Conservation (phyloP, 1,140 invertebrate species). For the Megalonaias nervosa region DNA sequence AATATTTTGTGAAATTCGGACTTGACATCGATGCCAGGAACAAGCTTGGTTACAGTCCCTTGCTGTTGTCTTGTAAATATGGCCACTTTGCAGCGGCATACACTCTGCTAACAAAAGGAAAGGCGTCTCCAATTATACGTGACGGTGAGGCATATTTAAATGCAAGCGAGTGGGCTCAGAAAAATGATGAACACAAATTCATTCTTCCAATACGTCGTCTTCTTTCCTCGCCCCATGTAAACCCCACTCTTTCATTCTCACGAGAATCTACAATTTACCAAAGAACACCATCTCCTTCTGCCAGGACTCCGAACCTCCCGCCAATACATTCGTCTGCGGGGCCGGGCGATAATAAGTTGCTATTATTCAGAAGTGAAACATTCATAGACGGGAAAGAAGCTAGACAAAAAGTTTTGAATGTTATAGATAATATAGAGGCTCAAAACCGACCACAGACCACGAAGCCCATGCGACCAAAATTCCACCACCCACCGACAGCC, state of each 20-base stretch:
- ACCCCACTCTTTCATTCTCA: constrained; percentile 44
- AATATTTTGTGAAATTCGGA: constrained; percentile 56
- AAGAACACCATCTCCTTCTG: constrained; percentile 32
- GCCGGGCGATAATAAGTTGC: constrained; percentile 19
- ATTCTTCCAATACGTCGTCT: constrained; percentile 18
- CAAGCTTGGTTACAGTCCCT: constrained; percentile 63
- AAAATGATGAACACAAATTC: constrained; percentile 33
- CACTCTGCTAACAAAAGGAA: constrained; percentile 51
- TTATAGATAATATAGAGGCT: constrained; percentile 47
- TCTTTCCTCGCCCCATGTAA: constrained; percentile 27
- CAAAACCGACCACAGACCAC: constrained; percentile 38
- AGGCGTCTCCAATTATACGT: constrained; percentile 56
- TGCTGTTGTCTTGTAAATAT: constrained; percentile 63
- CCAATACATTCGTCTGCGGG: constrained; percentile 20
- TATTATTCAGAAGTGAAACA: constrained; percentile 42
- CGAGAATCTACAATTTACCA: constrained; percentile 61
- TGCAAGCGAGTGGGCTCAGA: constrained; percentile 61
- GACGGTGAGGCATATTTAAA: constrained; percentile 62
- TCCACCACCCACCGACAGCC: constrained; percentile 48
- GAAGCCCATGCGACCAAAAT: constrained; percentile 25
- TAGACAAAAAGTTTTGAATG: constrained; percentile 50
- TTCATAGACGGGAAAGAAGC: constrained; percentile 57
- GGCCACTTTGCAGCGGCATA: constrained; percentile 64
- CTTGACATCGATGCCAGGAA: constrained; percentile 63
- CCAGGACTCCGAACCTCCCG: constrained; percentile 36